phyloP scores from a whole-genome alignment of 2,797 vertebrate genomes.

The Corythornis leucogaster region DNA sequence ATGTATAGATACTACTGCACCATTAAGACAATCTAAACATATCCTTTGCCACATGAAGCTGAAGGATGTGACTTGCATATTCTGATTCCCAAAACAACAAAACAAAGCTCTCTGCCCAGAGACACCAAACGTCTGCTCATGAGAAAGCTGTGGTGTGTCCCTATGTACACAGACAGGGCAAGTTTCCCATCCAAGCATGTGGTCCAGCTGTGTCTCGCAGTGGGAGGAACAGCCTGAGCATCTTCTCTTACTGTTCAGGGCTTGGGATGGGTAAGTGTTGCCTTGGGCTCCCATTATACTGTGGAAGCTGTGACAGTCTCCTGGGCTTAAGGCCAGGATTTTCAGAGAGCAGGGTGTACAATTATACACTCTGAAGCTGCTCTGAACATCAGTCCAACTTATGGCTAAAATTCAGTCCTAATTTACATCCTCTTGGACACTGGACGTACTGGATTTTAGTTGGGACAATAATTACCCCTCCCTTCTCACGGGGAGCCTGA shows the following conservation, averaged over 20 bases:
- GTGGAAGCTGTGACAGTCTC: background rate
- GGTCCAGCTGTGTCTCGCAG: background rate
- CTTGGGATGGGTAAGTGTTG: background rate
- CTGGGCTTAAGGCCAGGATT: background rate
- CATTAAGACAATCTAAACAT: constrained; percentile 56
- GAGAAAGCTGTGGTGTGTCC: background rate
- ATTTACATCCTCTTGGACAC: background rate
- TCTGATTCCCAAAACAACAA: constrained; percentile 1
- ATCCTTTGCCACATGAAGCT: background rate
- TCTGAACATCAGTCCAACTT: background rate
- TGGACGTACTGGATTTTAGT: background rate
- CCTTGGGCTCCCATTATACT: background rate
- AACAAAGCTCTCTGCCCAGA: background rate
- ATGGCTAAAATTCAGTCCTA: background rate
- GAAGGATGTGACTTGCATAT: constrained; percentile 24
- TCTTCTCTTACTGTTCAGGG: background rate
- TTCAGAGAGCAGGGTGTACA: background rate
- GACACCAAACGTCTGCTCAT: background rate
- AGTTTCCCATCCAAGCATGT: background rate
- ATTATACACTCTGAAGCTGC: background rate
- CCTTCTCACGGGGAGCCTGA: background rate
- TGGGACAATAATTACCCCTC: background rate
- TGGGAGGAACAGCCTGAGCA: background rate
- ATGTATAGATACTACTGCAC: constrained; percentile 24
- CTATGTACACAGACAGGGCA: accelerated